These are phyloP conservation scores for Lordiphosa collinella DNA, from an alignment of 1,140 invertebrate species.

Conservation along the genomic window DNA sequence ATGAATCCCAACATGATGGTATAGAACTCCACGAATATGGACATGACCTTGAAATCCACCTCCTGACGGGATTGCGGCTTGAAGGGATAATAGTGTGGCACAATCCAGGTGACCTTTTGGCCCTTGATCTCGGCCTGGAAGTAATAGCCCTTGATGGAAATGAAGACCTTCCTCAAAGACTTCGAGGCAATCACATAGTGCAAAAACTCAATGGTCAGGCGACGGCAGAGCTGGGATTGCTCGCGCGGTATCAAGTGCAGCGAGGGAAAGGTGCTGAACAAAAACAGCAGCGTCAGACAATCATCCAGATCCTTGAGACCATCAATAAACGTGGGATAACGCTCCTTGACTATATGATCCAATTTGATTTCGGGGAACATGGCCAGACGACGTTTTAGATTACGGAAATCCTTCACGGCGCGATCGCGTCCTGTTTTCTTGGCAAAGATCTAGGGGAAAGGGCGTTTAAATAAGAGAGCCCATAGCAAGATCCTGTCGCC, in stretches of 20 bases:
- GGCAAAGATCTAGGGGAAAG: conserved; percentile 61
- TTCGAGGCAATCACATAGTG: conserved; percentile 96
- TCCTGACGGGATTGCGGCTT: conserved; percentile 88
- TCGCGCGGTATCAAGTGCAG: conserved; percentile 87
- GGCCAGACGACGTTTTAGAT: conserved; percentile 86
- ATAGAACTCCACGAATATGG: conserved; percentile 99
- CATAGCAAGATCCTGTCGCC: not conserved
- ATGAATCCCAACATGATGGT: conserved; percentile 96
- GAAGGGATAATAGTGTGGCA: conserved; percentile 95
- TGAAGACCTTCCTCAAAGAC: conserved; percentile 96
- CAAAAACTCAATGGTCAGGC: conserved; percentile 97
- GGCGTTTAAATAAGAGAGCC: not conserved
- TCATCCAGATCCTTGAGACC: conserved; percentile 98
- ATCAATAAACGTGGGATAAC: conserved; percentile 98
- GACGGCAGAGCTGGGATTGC: conserved; percentile 88
- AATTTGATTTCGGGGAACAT: conserved; percentile 93
- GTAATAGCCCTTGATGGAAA: conserved; percentile 99
- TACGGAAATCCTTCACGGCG: conserved; percentile 88
- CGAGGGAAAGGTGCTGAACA: conserved; percentile 97
- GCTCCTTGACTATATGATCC: conserved; percentile 98
- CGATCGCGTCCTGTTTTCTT: conserved; percentile 75
- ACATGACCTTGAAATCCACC: conserved; percentile 98
- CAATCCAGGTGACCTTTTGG: conserved; percentile 97
- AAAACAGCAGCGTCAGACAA: conserved; percentile 95
- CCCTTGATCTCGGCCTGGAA: conserved; percentile 98